A percentile compares a stretch with the other conserved stretches of the same genome.
phyloP scores from a whole-genome alignment of 1,140 invertebrate genomes.

The Hetaerina americana region DNA sequence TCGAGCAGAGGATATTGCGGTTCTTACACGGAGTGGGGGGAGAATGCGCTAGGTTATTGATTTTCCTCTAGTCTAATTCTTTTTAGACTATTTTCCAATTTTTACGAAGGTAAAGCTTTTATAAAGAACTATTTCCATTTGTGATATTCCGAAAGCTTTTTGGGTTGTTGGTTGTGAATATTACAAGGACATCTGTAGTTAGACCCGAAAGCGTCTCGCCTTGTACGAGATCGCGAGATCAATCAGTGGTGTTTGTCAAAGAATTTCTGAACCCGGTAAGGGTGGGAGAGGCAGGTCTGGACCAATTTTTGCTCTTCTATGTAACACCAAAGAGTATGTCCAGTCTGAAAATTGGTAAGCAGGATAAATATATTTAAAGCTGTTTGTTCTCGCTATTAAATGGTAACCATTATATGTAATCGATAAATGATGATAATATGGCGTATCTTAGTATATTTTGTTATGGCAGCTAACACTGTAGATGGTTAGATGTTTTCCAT shows the following conservation, averaged over 20 bases:
- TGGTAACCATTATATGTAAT: neutral
- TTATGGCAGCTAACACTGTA: neutral
- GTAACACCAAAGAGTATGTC: neutral
- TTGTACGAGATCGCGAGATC: neutral
- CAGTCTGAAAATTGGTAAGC: neutral
- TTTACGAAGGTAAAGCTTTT: no score
- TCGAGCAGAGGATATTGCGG: no score
- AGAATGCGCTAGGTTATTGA: no score
- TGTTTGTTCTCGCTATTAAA: neutral
- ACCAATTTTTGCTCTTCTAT: neutral
- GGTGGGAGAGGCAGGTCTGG: neutral
- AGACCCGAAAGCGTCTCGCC: neutral
- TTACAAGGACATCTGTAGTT: neutral
- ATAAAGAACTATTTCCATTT: no score
- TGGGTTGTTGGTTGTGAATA: no score
- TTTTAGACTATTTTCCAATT: no score
- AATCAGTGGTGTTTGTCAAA: neutral
- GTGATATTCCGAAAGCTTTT: no score
- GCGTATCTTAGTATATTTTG: neutral
- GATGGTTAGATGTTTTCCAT: no score
- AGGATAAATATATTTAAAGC: neutral
- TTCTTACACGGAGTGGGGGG: no score
- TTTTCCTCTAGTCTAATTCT: no score
- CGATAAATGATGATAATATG: neutral
- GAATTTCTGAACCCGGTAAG: neutral